These are phyloP conservation scores for Centruroides sculpturatus DNA, from an alignment of 1,140 invertebrate species.

Conservation along the genomic window DNA sequence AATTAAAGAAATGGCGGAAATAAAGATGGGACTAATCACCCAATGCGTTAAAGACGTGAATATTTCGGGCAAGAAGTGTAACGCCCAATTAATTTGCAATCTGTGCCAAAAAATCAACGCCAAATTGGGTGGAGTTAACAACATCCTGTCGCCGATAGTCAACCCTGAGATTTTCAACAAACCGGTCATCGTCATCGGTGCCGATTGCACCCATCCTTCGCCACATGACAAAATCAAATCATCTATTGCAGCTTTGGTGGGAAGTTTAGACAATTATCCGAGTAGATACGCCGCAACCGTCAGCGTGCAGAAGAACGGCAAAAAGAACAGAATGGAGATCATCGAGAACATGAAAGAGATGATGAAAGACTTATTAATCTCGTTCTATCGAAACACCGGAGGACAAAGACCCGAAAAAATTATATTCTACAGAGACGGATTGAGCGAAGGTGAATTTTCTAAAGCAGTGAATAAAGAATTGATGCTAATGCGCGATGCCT, in stretches of 20 bases:
- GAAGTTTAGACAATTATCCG: constrained; percentile 8
- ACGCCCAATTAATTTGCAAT: constrained; percentile 40
- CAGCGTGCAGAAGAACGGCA: constrained; percentile 10
- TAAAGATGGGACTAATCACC: constrained; percentile 55
- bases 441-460: constrained; percentile 33
- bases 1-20: constrained; percentile 59
- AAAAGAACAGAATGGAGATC: constrained; percentile 4
- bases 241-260: constrained; percentile 60
- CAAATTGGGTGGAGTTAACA: constrained; percentile 68
- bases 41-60: constrained; percentile 57
- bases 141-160: background rate
- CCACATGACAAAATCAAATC: constrained; percentile 48
- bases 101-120: constrained; percentile 71
- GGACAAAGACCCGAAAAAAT: constrained; percentile 24
- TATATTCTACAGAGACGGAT: constrained; percentile 34
- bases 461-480: constrained; percentile 21
- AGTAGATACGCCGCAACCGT: constrained; percentile 10
- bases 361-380: constrained; percentile 38
- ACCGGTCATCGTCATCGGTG: constrained; percentile 56
- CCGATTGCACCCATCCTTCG: constrained; percentile 48
- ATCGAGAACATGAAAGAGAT: constrained; percentile 49
- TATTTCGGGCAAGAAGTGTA: constrained; percentile 23
- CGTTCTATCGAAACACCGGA: constrained; percentile 8
- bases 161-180: constrained; percentile 24
- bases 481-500: constrained; percentile 12